Conservation (phyloP, 2,888 invertebrate species). For the Polydrusus cervinus region DNA sequence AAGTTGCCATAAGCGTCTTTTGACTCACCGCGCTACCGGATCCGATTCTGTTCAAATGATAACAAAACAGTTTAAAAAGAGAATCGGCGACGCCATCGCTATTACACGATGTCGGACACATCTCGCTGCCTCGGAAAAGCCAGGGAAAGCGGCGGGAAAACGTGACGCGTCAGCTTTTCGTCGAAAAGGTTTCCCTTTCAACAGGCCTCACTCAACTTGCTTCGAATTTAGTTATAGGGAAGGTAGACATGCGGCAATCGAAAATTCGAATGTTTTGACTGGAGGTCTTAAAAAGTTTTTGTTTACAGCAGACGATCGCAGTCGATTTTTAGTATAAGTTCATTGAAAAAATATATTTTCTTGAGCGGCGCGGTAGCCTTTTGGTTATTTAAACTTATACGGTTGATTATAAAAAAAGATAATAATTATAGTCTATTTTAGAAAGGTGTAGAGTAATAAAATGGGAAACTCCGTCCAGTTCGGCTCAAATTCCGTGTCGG, state of each 20-base stretch:
- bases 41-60: constrained; percentile 24
- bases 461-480: too few species aligned
- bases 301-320: neutral
- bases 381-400: too few species aligned
- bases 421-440: too few species aligned
- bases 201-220: constrained; percentile 45
- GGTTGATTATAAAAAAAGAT: too few species aligned
- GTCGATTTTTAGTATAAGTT: neutral
- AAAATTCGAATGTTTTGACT: constrained; percentile 26
- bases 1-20: too few species aligned
- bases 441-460: too few species aligned
- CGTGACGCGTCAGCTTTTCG: constrained; percentile 51
- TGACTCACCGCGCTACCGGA: too few species aligned
- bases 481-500: too few species aligned
- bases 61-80: constrained; percentile 46
- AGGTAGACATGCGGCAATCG: constrained; percentile 33
- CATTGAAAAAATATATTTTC: neutral
- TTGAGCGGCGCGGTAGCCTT: neutral
- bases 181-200: constrained; percentile 51
- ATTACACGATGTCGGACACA: constrained; percentile 51
- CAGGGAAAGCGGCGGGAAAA: constrained; percentile 49
- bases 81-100: constrained; percentile 46
- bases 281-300: constrained; percentile 22
- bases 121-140: constrained; percentile 45
- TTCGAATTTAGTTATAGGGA: constrained; percentile 36